Percentiles rank a stretch among this genome's conserved stretches.
These are phyloP conservation scores for Agrochola lychnidis DNA, from an alignment of 2,888 invertebrate genomes.

Conservation along the genomic window DNA sequence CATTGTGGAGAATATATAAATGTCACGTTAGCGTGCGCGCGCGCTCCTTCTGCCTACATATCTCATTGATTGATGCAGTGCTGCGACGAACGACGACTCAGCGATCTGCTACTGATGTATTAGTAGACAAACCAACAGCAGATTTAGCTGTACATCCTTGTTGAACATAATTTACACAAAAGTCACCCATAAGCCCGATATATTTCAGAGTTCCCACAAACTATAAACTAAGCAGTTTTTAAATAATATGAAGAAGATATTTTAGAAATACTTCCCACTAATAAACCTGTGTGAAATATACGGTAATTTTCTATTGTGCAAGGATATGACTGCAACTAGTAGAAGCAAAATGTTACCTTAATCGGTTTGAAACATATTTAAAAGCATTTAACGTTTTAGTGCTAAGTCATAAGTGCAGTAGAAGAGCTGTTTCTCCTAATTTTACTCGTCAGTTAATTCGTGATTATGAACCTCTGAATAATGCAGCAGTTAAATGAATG, in stretches of 20 bases:
- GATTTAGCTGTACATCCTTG: conserved; percentile 39
- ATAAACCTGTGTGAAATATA: conserved; percentile 28
- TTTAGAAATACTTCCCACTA: neutral
- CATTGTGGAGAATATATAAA: conserved; percentile 88
- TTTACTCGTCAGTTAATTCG: conserved; percentile 61
- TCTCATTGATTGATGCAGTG: conserved; percentile 85
- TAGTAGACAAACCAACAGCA: conserved; percentile 52
- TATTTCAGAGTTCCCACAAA: conserved; percentile 16
- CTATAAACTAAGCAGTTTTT: conserved; percentile 20
- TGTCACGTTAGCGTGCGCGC: conserved; percentile 83
- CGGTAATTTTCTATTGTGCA: conserved; percentile 39
- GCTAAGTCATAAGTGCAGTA: conserved; percentile 30
- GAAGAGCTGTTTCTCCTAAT: conserved; percentile 54
- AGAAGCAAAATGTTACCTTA: conserved; percentile 31
- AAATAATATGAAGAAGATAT: conserved; percentile 12
- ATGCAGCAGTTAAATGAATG: conserved; percentile 42
- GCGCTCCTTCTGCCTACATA: conserved; percentile 75
- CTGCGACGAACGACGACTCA: conserved; percentile 76
- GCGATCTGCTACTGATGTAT: conserved; percentile 70
- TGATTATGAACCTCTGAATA: conserved; percentile 55
- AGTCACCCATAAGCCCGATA: neutral
- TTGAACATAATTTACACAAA: conserved; percentile 14
- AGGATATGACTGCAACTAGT: conserved; percentile 26
- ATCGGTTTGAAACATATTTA: conserved; percentile 53
- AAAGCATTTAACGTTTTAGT: conserved; percentile 57